A percentile compares a stretch with the other conserved stretches of the same genome.
phyloP scores from a whole-genome alignment of 2,888 invertebrate species.

The Neuroscelio doddi region DNA sequence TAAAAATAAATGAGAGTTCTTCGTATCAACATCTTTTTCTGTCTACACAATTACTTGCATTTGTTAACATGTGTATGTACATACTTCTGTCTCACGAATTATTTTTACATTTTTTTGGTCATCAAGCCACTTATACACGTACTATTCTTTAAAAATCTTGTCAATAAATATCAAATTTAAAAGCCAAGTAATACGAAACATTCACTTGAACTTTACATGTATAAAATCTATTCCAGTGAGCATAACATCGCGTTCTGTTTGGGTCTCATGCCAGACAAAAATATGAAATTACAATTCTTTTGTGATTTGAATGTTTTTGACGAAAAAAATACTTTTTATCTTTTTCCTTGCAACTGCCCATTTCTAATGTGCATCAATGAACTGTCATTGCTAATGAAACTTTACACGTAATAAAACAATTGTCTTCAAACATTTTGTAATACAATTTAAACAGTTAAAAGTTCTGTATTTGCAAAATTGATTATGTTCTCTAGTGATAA shows the following conservation, averaged over 20 bases:
- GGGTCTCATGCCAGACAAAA: not conserved
- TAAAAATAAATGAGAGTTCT: too few relatives aligned
- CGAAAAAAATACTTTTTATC: not conserved
- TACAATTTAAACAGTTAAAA: too few relatives aligned
- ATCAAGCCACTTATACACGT: not conserved
- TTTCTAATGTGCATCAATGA: constrained; percentile 11
- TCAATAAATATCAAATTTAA: too few relatives aligned
- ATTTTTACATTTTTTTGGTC: not conserved
- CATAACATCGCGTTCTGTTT: not conserved
- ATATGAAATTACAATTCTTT: not conserved
- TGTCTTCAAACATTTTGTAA: not conserved
- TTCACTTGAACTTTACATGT: too few relatives aligned
- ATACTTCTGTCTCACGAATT: not conserved
- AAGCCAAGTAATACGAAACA: too few relatives aligned
- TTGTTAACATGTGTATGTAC: not conserved
- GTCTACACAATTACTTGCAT: too few relatives aligned
- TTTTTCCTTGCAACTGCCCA: constrained; percentile 1
- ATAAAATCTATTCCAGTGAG: too few relatives aligned
- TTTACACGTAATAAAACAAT: constrained; percentile 14
- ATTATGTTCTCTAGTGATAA: too few relatives aligned
- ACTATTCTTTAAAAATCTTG: too few relatives aligned
- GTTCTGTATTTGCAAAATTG: too few relatives aligned
- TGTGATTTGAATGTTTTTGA: constrained; percentile 8
- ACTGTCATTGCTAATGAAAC: constrained; percentile 3
- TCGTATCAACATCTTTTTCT: too few relatives aligned